phyloP scores from a whole-genome alignment of 2,113 vertebrate genomes.

The Recurvirostra avosetta region DNA sequence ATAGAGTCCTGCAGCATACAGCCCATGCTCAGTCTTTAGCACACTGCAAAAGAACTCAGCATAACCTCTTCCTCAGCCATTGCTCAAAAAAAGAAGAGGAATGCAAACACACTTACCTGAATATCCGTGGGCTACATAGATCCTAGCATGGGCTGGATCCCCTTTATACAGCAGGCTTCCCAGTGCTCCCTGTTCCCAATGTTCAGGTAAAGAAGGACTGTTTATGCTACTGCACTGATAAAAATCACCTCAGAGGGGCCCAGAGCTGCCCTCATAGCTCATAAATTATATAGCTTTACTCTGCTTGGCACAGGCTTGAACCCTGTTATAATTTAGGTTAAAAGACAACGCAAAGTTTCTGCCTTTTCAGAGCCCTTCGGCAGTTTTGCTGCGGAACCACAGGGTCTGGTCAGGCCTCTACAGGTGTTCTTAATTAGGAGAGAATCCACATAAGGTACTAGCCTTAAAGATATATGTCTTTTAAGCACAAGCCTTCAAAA shows the following conservation, averaged over 20 bases:
- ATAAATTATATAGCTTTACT: slow-evolving; percentile 49
- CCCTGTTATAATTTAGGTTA: slow-evolving; percentile 51
- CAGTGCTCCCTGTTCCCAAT: not conserved
- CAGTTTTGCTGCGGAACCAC: slow-evolving; percentile 58
- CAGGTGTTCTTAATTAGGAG: slow-evolving; percentile 53
- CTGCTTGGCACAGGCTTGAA: slow-evolving; percentile 44
- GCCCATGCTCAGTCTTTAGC: not conserved
- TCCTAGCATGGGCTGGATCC: not conserved
- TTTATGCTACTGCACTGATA: slow-evolving; percentile 53
- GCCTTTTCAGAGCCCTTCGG: slow-evolving; percentile 43
- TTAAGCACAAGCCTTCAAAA: slow-evolving; percentile 54
- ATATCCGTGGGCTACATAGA: not conserved
- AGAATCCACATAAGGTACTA: slow-evolving; percentile 13
- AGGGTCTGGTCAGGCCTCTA: slow-evolving; percentile 51
- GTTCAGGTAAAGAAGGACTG: slow-evolving; percentile 1
- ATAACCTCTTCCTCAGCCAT: not conserved
- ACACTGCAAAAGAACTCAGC: not conserved
- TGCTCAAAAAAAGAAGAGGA: not conserved
- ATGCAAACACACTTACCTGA: not conserved
- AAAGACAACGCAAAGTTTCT: slow-evolving; percentile 51
- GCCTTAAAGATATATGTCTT: slow-evolving; percentile 61
- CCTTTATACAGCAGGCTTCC: not conserved
- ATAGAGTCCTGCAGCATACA: rapidly evolving
- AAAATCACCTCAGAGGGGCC: slow-evolving; percentile 47
- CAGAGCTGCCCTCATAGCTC: slow-evolving; percentile 34